Conservation (phyloP, 2,888 invertebrate genomes). For the Amphipoea oculea region DNA sequence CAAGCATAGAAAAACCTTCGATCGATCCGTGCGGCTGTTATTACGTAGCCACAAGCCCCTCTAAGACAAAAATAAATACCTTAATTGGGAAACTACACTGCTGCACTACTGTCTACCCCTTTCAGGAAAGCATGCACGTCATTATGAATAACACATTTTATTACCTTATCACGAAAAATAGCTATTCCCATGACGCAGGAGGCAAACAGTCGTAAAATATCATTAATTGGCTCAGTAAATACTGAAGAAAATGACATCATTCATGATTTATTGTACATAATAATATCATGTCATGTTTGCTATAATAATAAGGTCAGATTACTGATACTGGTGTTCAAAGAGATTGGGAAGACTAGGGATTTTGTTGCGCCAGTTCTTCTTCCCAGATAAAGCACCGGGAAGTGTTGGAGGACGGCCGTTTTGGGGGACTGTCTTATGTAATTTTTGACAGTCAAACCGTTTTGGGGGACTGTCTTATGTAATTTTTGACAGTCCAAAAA, state of each 20-base stretch:
- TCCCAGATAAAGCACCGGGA: not conserved
- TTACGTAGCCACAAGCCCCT: not conserved
- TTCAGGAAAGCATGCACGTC: not conserved
- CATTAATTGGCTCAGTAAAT: conserved; percentile 21
- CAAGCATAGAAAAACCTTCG: not conserved
- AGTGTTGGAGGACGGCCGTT: not conserved
- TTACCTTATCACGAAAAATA: not conserved
- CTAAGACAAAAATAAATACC: not conserved
- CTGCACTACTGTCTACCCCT: not conserved
- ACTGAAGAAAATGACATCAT: conserved; percentile 26
- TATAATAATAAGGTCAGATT: conserved; percentile 14
- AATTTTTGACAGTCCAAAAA: too few relatives aligned
- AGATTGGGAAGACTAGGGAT: not conserved
- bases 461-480: not conserved
- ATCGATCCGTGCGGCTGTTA: not conserved
- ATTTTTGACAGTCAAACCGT: not conserved
- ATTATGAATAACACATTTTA: not conserved
- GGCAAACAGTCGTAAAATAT: conserved; percentile 9
- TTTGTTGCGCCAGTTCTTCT: not conserved
- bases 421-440: not conserved
- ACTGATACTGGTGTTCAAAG: conserved; percentile 13
- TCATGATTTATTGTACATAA: conserved; percentile 24
- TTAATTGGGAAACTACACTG: not conserved
- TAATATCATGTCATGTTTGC: conserved; percentile 12
- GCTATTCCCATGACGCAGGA: conserved; percentile 13